A percentile compares a stretch with the other conserved stretches of the same genome.
Evolutionary conservation across 2,797 vertebrate genomes (phyloP).

Genomic region (Eptatretus atami): DNA sequence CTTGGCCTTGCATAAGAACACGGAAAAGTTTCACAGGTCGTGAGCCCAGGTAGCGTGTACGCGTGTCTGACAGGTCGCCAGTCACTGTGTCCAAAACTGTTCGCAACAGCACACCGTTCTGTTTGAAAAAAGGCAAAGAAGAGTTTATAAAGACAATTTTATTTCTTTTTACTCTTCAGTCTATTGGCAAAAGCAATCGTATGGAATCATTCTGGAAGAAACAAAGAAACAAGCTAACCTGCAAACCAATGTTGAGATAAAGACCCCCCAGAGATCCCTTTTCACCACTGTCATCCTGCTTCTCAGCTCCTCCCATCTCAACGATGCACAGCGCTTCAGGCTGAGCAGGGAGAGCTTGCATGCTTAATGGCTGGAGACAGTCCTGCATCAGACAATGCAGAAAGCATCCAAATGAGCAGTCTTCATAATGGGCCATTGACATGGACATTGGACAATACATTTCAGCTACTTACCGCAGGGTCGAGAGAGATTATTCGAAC

Average conservation of each 20-base stretch:
- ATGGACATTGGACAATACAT: background rate
- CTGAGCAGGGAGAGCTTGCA: constrained; percentile 88
- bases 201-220: no score
- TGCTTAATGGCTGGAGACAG: constrained; percentile 72
- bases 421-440: no score
- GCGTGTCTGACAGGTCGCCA: constrained; percentile 68
- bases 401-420: background rate
- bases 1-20: constrained; percentile 85
- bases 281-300: constrained; percentile 85
- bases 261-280: constrained; percentile 74
- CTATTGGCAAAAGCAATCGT: background rate
- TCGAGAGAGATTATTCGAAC: constrained; percentile 90
- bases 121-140: background rate
- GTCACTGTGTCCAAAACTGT: constrained; percentile 85
- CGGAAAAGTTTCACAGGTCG: constrained; percentile 85
- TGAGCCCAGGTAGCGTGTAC: constrained; percentile 71
- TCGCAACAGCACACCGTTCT: constrained; percentile 74
- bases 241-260: constrained; percentile 83
- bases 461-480: constrained; percentile 32
- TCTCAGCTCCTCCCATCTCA: constrained; percentile 89
- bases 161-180: background rate
- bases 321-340: constrained; percentile 82
- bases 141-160: background rate
- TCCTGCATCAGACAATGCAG: constrained; percentile 20
- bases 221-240: constrained; percentile 23